Percentiles rank a stretch among this genome's conserved stretches.
Conservation (phyloP, 2,888 invertebrate genomes). For the Timandra comae region DNA sequence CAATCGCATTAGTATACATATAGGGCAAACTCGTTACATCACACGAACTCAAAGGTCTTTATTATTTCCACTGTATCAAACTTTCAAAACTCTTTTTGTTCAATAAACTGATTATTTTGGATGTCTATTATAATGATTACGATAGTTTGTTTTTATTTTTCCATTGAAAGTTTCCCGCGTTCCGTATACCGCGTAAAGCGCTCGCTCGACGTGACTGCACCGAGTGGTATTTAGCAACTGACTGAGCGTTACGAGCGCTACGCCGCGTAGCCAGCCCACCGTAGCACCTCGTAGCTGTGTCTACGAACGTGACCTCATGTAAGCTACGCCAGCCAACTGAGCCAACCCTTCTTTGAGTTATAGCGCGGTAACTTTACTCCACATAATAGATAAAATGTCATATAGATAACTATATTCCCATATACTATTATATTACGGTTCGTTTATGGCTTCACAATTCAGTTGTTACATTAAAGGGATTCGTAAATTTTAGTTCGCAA, state of each 20-base stretch:
- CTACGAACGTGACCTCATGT: constrained; percentile 8
- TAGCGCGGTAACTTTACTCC: constrained; percentile 11
- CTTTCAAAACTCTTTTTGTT: neutral
- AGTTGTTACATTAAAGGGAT: too few species aligned
- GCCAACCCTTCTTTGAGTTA: constrained; percentile 14
- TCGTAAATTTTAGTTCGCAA: too few species aligned
- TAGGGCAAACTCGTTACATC: constrained; percentile 50
- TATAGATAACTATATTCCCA: too few species aligned
- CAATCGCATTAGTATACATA: constrained; percentile 55
- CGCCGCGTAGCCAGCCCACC: constrained; percentile 19
- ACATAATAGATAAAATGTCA: neutral
- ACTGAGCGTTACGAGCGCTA: constrained; percentile 20
- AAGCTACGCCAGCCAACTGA: constrained; percentile 8
- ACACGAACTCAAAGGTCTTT: constrained; percentile 24
- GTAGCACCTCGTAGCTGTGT: constrained; percentile 12
- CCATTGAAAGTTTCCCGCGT: constrained; percentile 32
- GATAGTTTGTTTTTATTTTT: too few species aligned
- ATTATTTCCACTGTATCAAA: constrained; percentile 3
- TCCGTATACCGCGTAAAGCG: neutral
- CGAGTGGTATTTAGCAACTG: constrained; percentile 31
- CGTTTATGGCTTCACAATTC: too few species aligned
- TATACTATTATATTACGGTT: too few species aligned
- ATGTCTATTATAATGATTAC: too few species aligned
- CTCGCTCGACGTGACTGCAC: constrained; percentile 17
- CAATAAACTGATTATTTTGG: too few species aligned